Percentiles rank a stretch among this genome's conserved stretches.
Evolutionary conservation across 2,797 vertebrate genomes (phyloP).

Genomic region (Macrochelys suwanniensis): DNA sequence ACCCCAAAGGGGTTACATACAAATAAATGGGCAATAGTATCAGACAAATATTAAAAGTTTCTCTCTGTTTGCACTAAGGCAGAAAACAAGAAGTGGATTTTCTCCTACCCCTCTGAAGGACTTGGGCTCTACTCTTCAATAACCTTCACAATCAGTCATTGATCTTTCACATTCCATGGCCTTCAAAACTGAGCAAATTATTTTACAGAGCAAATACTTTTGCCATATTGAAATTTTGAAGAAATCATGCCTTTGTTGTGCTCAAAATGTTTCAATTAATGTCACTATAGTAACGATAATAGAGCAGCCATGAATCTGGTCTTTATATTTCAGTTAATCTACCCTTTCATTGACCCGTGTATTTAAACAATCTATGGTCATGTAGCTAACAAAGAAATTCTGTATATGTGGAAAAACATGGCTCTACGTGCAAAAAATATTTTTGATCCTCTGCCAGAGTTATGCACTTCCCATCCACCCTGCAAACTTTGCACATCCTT

Average conservation of each 20-base stretch:
- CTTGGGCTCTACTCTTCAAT: not conserved
- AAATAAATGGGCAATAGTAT: not conserved
- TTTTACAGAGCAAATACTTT: not conserved
- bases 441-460: not conserved
- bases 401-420: not conserved
- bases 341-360: not conserved
- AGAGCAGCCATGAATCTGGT: not conserved
- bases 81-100: not conserved
- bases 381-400: not conserved
- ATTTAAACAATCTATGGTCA: not conserved
- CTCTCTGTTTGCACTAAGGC: not conserved
- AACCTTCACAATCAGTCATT: not conserved
- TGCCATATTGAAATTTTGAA: not conserved
- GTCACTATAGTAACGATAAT: not conserved
- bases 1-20: too few relatives aligned
- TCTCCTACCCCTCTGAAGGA: not conserved
- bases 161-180: not conserved
- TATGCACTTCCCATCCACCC: conserved; percentile 2
- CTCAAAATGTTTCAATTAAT: not conserved
- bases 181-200: not conserved
- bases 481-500: conserved; percentile 3
- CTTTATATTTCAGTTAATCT: not conserved
- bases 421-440: not conserved
- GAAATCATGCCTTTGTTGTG: not conserved
- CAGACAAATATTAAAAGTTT: not conserved